Percentiles rank a stretch among this genome's conserved stretches.
Conservation (phyloP, 2,888 invertebrate species). For the Cyclophora albipunctata region DNA sequence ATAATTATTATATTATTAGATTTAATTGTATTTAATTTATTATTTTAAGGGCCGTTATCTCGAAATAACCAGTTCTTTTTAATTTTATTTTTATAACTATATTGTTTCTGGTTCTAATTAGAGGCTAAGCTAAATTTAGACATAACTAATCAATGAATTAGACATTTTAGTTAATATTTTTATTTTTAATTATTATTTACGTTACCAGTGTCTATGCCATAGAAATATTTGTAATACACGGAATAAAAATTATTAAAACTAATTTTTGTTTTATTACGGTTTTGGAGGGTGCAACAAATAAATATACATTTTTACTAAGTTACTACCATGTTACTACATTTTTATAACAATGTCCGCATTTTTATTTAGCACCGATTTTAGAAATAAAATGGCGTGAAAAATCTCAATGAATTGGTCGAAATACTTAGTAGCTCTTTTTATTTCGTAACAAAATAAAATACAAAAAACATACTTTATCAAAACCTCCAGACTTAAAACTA, state of each 20-base stretch:
- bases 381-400: too few species aligned
- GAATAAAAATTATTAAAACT: conserved; percentile 56
- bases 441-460: too few species aligned
- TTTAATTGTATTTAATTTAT: background rate
- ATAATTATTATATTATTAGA: background rate
- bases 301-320: too few species aligned
- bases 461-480: too few species aligned
- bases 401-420: too few species aligned
- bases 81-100: conserved; percentile 2
- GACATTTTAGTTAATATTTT: conserved; percentile 23
- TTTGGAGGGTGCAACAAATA: too few species aligned
- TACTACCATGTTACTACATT: too few species aligned
- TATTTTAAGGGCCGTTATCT: background rate
- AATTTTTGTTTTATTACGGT: conserved; percentile 22
- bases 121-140: conserved; percentile 48
- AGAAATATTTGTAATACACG: conserved; percentile 67
- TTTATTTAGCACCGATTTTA: too few species aligned
- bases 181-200: conserved; percentile 39
- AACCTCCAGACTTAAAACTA: too few species aligned
- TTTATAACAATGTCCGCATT: too few species aligned
- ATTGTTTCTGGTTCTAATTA: conserved; percentile 24
- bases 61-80: conserved; percentile 2
- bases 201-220: conserved; percentile 75
- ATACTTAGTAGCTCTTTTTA: too few species aligned
- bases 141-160: conserved; percentile 5